Base-by-base conservation (phyloP, 2,113 vertebrate genomes). In the Hoplias malabaricus region DNA sequence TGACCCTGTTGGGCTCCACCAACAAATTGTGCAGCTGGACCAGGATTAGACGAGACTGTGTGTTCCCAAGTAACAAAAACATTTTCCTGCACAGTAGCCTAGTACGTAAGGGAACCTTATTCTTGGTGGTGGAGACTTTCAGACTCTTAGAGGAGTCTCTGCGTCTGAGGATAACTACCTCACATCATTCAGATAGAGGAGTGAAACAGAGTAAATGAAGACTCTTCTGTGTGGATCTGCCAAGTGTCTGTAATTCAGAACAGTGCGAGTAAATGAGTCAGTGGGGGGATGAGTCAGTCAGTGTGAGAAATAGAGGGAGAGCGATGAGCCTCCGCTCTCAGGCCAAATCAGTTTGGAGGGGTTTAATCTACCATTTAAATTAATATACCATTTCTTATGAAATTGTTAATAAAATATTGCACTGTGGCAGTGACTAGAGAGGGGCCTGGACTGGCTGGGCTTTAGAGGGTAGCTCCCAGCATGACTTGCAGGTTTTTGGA, bases 281-380 rank as follows among this genome's bases (percentile, higher is more conserved):
- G n/a, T 80, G 81, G 80, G 68, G 50, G 38, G 56, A 73, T 46
- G 27, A 76, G 67, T 73, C 76, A 88, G 82, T 88, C 85, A 90
- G 88, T 85, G 87, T 91, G 89, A 88, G 89, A 89, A 92, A 91
- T 85, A 86, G 79, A 77, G 70, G 66, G 53, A 82, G 77, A 86
- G 81, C 73, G 88, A 88, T 87, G 85, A 90, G 74, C 73, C 72
- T 75, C 77, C 70, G 71, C 77, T 84, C 67, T 63, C 80, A 84
- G 81, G 77, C 69, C 40, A 53, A 69, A 31, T 3, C 36, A 68
- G 61, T 43, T 46, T 50, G 73, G n/a, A 7, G 36, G n/a, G n/a
- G n/a, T n/a, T n/a, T n/a, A n/a, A n/a, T n/a, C n/a, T n/a, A n/a
- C n/a, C n/a, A n/a, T n/a, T n/a, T n/a, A n/a, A n/a, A n/a, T n/a